phyloP scores from a whole-genome alignment of 2,113 vertebrate species.

The Megaceryle torquata region DNA sequence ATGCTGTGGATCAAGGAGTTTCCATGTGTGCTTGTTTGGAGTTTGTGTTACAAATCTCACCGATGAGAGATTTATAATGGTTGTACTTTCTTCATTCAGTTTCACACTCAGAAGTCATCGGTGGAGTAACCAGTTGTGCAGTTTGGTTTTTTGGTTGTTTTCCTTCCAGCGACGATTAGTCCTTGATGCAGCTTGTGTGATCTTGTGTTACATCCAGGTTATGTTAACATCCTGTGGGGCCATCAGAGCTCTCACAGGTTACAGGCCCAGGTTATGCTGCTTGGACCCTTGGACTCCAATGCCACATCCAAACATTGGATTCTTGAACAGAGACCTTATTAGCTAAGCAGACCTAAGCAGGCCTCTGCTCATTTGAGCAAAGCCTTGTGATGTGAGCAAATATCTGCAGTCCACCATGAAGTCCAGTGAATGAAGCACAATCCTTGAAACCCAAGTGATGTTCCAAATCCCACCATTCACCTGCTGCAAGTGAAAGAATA shows the following conservation, averaged over 20 bases:
- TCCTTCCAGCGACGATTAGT: background rate
- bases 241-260: rapidly evolving
- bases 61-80: background rate
- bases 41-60: background rate
- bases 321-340: background rate
- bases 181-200: background rate
- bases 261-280: background rate
- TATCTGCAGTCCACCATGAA: background rate
- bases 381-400: background rate
- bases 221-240: rapidly evolving
- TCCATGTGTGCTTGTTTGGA: rapidly evolving
- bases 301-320: background rate
- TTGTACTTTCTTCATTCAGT: background rate
- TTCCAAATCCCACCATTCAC: background rate
- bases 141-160: background rate
- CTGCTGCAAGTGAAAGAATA: background rate
- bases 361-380: background rate
- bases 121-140: background rate
- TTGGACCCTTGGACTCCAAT: background rate
- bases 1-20: background rate
- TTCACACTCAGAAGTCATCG: background rate
- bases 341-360: background rate
- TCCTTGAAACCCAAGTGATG: background rate
- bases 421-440: background rate
- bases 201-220: background rate